Base-by-base conservation (phyloP, 2,888 invertebrate species). In the Tenthredo notha region DNA sequence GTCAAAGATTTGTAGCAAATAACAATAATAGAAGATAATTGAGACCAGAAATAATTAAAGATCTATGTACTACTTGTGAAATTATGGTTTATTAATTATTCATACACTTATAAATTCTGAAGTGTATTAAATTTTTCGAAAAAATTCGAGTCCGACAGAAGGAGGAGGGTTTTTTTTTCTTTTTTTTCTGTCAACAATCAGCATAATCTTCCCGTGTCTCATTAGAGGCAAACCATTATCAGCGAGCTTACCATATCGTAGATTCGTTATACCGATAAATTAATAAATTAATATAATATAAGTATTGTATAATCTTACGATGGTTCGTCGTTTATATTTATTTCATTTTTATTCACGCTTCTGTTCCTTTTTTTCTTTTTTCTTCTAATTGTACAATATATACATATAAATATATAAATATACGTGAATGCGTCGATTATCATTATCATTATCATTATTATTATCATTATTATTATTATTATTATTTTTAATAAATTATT, bases 161-260 rank as follows among this genome's bases (percentile, higher is more conserved):
- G 50, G 72, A 47, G n/a, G 29, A 43, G 4, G 33, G n/a, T n/a
- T n/a, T 33, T 33, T 33, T 33, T 33, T 33, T 33, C 2, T 33
- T 33, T 33, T 33, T 33, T 33, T 43, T 84, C n/a, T 88, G n/a
- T 86, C 87, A 89, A 90, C 88, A 89, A 90, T 88, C 89, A 88
- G 88, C 89, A 87, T 89, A 89, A 90, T 90, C 90, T 88, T 90
- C 87, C 89, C 87, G 86, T 87, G 84, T 85, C 86, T 86, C 85
- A 12, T 25, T 70, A 83, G 67, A 70, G 83, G 83, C 29, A 67
- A 83, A 83, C 67, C 67, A 80, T 77, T 50, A 80, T 83, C 83
- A 83, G 83, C 67, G 83, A 83, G 83, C 83, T 83, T 83, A 83
- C 83, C 83, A 83, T 83, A 83, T 83, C 83, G 50, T 83, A 83